These are phyloP conservation scores for Buteo buteo DNA, from an alignment of 2,113 vertebrate species.

Conservation along the genomic window DNA sequence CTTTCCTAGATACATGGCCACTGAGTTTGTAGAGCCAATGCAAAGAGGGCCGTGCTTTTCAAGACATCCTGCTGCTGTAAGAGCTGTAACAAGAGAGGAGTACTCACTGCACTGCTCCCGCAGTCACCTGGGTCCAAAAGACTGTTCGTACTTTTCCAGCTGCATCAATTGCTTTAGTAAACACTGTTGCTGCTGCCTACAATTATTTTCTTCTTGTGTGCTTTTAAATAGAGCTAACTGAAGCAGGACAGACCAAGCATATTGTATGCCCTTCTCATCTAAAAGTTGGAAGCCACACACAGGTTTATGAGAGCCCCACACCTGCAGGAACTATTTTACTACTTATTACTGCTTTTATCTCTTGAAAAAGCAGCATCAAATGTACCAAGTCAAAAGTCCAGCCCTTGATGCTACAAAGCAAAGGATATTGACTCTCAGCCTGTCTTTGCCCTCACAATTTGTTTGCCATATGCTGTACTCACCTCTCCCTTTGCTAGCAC, in stretches of 20 bases:
- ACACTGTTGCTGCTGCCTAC: background rate
- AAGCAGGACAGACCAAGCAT: background rate
- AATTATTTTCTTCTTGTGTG: background rate
- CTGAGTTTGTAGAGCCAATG: background rate
- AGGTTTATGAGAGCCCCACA: background rate
- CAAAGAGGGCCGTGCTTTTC: background rate
- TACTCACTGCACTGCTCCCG: background rate
- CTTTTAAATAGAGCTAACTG: background rate
- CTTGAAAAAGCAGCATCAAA: background rate
- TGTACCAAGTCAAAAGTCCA: fast-evolving
- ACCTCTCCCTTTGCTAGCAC: background rate
- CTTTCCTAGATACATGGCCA: background rate
- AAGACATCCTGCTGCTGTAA: background rate
- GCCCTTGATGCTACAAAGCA: background rate
- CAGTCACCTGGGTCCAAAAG: background rate
- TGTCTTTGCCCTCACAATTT: background rate
- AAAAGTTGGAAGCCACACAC: background rate
- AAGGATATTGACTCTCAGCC: background rate
- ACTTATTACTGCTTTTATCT: background rate
- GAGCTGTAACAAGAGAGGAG: background rate
- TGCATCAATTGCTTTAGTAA: background rate
- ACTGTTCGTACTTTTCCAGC: background rate
- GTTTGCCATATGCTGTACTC: background rate
- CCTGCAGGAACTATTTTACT: background rate
- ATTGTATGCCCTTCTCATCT: too few relatives aligned